Base-by-base conservation (phyloP, 2,888 invertebrate genomes). In the Acronicta alni region DNA sequence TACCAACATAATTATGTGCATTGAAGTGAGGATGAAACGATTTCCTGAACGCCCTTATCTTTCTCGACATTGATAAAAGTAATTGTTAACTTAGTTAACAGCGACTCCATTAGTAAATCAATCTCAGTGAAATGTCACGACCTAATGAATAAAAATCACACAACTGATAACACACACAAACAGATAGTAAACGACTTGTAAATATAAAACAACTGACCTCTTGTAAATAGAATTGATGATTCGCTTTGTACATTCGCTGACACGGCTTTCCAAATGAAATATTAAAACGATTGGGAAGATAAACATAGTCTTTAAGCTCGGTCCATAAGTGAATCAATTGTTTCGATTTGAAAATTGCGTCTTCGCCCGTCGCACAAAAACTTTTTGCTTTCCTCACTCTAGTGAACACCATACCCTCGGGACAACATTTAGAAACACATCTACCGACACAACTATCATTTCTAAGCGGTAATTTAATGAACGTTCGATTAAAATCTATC, bases 361-460 rank as follows among this genome's bases (percentile, higher is more conserved):
- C 75, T 16, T 60, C 35, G 10, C 60, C 61, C 5, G 10, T 7
- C 4, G 26, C 57, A 59, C 77, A 77, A 12, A 39, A 42, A 43
- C 54, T 67, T 37, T 45, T 59, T 6, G 15, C 30, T 42, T 16
- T 41, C 18, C n/a, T 53, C 6, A 57, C 18, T 52, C 46, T 70
- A 0, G 39, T 32, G 23, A 72, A 80, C 23, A 76, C 70, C 77
- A 79, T 79, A 0, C 76, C 80, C n/a, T 71, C 39, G 0, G 84
- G 82, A 37, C 88, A 89, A 61, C 89, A 89, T 61, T 89, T 89
- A 16, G 79, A 79, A 0, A 89, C 43, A 72, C 84, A 89, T 7
- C 60, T 69, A 16, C 41, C 61, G n/a, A 51, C 44, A 67, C 83
- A 80, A 52, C 53, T 44, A 57, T 71, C 46, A 16, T 26, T 42